Conservation (phyloP, 53 echinoderm and acorn worm genomes). For the Temnopleurus reevesii region DNA sequence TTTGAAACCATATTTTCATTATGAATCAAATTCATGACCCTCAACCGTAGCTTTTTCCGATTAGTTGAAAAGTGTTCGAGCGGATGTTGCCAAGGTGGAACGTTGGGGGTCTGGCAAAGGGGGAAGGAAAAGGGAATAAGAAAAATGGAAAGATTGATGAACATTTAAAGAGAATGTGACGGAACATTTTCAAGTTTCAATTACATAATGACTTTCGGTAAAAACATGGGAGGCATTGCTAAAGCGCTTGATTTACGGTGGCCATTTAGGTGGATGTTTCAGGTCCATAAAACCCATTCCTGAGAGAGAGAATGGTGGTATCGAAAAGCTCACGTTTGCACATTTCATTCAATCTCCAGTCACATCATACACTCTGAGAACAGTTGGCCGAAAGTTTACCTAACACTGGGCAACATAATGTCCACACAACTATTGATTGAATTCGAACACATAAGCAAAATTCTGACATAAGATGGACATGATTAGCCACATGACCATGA, state of each 20-base stretch:
- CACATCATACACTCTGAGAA: too few species aligned
- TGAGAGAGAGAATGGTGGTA: slow-evolving; percentile 23
- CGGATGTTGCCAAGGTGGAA: background rate
- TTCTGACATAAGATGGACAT: too few species aligned
- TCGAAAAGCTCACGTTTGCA: slow-evolving; percentile 43
- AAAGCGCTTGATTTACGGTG: slow-evolving; percentile 40
- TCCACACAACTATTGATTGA: too few species aligned
- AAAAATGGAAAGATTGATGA: slow-evolving; percentile 34
- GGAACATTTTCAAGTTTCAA: slow-evolving; percentile 42
- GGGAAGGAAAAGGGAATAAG: background rate
- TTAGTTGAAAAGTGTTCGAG: slow-evolving; percentile 22
- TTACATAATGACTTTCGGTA: slow-evolving; percentile 56
- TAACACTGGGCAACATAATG: too few species aligned
- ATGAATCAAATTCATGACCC: background rate
- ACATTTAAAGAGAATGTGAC: slow-evolving; percentile 32
- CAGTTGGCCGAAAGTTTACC: too few species aligned
- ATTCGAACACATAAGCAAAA: too few species aligned
- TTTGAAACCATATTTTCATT: slow-evolving; percentile 17
- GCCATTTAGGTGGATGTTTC: slow-evolving; percentile 56
- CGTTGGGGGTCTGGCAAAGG: slow-evolving; percentile 6
- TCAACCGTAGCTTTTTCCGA: background rate
- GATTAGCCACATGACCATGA: too few species aligned
- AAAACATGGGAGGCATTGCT: slow-evolving; percentile 54
- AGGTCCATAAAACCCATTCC: slow-evolving; percentile 28
- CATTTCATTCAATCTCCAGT: background rate